A percentile compares a stretch with the other conserved stretches of the same genome.
These are phyloP conservation scores for Malurus leucopterus DNA, from an alignment of 2,797 vertebrate genomes.

Conservation along the genomic window DNA sequence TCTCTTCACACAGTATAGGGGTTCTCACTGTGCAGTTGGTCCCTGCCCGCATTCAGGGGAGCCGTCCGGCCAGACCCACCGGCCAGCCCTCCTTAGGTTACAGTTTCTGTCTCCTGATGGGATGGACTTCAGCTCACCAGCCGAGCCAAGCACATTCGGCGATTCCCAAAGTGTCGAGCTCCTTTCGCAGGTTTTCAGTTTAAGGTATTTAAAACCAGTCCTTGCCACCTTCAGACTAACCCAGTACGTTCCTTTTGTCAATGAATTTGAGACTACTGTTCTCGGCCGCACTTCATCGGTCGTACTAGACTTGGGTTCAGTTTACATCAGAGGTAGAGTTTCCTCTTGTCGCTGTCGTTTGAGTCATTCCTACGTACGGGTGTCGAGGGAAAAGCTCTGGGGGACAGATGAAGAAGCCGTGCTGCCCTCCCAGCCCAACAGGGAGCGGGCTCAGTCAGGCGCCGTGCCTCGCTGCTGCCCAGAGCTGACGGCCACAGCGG, in stretches of 20 bases:
- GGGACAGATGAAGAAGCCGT: not conserved
- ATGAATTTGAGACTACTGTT: not conserved
- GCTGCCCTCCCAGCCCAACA: not conserved
- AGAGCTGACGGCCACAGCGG: not conserved
- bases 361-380: rapidly evolving
- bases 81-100: not conserved
- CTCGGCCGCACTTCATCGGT: not conserved
- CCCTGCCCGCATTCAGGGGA: rapidly evolving
- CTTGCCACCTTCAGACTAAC: not conserved
- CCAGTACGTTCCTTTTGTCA: not conserved
- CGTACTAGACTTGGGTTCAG: not conserved
- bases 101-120: not conserved
- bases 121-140: not conserved
- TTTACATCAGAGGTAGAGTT: not conserved
- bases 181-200: not conserved
- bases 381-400: not conserved
- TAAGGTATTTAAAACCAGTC: not conserved
- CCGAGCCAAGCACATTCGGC: not conserved
- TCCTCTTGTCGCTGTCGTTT: rapidly evolving
- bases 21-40: rapidly evolving
- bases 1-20: rapidly evolving
- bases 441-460: not conserved
- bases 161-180: not conserved
- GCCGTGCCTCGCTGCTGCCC: not conserved
- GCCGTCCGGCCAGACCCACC: rapidly evolving